These are phyloP conservation scores for Amphiprion percula DNA, from an alignment of 2,113 vertebrate species.

Conservation along the genomic window DNA sequence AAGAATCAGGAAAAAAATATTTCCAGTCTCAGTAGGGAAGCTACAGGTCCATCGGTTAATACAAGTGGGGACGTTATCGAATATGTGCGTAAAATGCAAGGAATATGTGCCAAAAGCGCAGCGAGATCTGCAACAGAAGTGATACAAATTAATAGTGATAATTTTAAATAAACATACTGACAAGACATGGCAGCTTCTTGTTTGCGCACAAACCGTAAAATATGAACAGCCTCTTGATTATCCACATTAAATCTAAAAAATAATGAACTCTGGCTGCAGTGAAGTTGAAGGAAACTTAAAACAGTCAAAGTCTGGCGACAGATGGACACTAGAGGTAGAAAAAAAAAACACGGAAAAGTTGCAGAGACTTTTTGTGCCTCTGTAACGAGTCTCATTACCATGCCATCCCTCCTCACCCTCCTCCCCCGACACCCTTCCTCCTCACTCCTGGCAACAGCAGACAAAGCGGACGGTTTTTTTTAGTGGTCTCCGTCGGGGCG, in stretches of 20 bases:
- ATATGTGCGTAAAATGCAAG: not conserved
- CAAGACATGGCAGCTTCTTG: not conserved
- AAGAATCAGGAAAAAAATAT: not conserved
- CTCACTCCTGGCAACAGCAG: slow-evolving; percentile 88
- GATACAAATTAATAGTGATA: not conserved
- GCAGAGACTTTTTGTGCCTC: slow-evolving; percentile 75
- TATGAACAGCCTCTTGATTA: not conserved
- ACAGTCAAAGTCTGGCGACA: slow-evolving; percentile 42
- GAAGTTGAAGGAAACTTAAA: not conserved
- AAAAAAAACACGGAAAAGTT: slow-evolving; percentile 70
- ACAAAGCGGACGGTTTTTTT: slow-evolving; percentile 85
- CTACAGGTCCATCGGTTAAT: not conserved
- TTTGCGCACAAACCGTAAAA: not conserved
- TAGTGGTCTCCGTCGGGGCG: slow-evolving; percentile 78
- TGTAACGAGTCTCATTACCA: slow-evolving; percentile 89
- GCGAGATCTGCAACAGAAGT: not conserved
- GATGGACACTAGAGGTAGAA: slow-evolving; percentile 41
- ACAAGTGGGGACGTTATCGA: not conserved
- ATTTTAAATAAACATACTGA: not conserved
- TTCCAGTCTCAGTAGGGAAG: no score
- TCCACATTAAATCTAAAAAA: not conserved
- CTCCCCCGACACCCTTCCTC: slow-evolving; percentile 77
- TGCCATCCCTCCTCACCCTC: slow-evolving; percentile 68
- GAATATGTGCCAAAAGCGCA: not conserved
- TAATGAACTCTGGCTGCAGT: not conserved